A percentile compares a stretch with the other conserved stretches of the same genome.
Evolutionary conservation across 2,113 vertebrate species (phyloP).

Genomic region (Zosterops hypoxanthus): DNA sequence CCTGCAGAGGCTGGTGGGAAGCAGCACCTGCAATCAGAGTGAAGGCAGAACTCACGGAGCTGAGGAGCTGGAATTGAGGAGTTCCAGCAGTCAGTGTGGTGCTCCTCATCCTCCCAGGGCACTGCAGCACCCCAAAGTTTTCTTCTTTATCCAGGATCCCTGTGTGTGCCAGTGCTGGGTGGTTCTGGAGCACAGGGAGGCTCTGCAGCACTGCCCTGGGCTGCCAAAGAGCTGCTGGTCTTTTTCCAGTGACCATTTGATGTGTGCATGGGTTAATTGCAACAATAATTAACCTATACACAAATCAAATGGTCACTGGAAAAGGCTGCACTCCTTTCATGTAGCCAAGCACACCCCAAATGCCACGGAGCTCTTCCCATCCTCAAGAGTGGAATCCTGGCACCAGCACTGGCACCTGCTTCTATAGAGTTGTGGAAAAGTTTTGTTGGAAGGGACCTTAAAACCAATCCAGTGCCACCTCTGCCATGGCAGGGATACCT

Average conservation of each 20-base stretch:
- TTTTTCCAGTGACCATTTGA: rapidly evolving
- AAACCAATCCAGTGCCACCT: rapidly evolving
- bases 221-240: not conserved
- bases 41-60: not conserved
- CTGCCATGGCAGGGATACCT: not conserved
- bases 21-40: not conserved
- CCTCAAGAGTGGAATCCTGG: not conserved
- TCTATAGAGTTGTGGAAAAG: too few species aligned
- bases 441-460: not conserved
- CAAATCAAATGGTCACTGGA: too few species aligned
- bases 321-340: too few species aligned
- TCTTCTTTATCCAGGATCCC: not conserved
- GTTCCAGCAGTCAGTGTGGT: not conserved
- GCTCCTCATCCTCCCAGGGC: not conserved
- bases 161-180: rapidly evolving
- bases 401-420: not conserved
- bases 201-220: not conserved
- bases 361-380: not conserved
- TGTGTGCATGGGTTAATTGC: rapidly evolving
- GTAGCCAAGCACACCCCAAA: not conserved
- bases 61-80: not conserved
- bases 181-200: rapidly evolving
- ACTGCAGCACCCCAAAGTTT: not conserved
- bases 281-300: too few species aligned
- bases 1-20: not conserved